Evolutionary conservation across 1,140 invertebrate genomes (phyloP), one percentile per base, ranked within the genome.

Genomic region (Brachionus angularis): DNA sequence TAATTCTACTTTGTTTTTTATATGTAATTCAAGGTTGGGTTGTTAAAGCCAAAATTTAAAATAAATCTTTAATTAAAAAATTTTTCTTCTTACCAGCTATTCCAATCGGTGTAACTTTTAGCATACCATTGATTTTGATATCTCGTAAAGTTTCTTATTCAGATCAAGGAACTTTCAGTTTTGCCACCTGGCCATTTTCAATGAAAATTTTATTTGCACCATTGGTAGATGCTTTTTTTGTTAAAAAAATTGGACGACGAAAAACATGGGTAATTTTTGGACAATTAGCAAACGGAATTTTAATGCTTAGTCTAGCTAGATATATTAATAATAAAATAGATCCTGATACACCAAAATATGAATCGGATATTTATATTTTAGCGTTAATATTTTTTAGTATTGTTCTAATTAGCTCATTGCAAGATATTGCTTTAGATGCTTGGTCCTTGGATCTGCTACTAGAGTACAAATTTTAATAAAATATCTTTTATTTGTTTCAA

Each of bases 371-470:
- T 81, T 76, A n/a, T 84, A 78, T 89, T 33, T 81, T 98, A 5
- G 96, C 93, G 7, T 75, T 85, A 21, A 84, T 92, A 50, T 98
- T 98, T 83, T 91, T 98, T 77, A 83, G 86, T 50, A 83, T 98
- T 0, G 97, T 96, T 77, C 96, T 98, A 76, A 83, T 99, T 52
- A 95, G 94, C 14, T 95, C 96, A 1, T 98, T 95, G 23, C 96
- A 99, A 84, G 96, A 99, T 82, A 98, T 99, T 78, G 95, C 94
- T 67, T 94, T 99, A 1, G 96, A 99, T 86, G 96, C 96, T 4
- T 99, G 96, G 96, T 96, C 96, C 1, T 82, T 99, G 1, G 98
- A 96, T 3, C 98, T 99, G 91, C 83, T 99, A 2, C 91, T 93
- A 79, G 89, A 90, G 87, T 89, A 80, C 12, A 18, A 2, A 18